Conservation (phyloP, 2,797 vertebrate species). For the Morus bassanus region DNA sequence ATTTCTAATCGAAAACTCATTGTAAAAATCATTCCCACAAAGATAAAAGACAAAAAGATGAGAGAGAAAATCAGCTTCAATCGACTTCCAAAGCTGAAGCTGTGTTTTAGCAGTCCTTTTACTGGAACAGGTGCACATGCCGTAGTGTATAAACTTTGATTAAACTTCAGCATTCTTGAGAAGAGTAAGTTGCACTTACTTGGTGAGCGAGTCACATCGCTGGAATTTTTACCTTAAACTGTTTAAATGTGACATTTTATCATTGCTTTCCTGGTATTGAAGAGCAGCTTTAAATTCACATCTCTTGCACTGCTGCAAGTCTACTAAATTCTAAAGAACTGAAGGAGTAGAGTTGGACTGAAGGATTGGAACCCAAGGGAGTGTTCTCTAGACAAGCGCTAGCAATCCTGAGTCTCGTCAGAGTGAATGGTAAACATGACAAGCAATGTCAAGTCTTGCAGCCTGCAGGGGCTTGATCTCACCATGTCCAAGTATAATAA, state of each 20-base stretch:
- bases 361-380: neutral
- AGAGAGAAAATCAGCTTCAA: neutral
- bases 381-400: fast-evolving
- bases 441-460: neutral
- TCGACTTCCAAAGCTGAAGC: neutral
- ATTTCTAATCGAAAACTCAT: neutral
- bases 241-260: neutral
- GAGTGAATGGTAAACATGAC: neutral
- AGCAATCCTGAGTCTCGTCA: neutral
- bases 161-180: neutral
- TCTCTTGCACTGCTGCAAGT: neutral
- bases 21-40: neutral
- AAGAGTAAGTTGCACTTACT: neutral
- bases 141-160: neutral
- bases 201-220: neutral
- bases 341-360: neutral
- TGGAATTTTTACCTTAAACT: neutral
- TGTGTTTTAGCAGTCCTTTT: neutral
- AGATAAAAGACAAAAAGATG: neutral
- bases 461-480: neutral
- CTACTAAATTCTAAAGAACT: neutral
- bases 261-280: neutral
- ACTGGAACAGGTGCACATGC: fast-evolving
- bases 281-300: neutral
- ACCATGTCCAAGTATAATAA: neutral